Percentiles rank a stretch among this genome's conserved stretches.
Conservation (phyloP, 92 coral and sea anemone species). For the Desmophyllum pertusum region DNA sequence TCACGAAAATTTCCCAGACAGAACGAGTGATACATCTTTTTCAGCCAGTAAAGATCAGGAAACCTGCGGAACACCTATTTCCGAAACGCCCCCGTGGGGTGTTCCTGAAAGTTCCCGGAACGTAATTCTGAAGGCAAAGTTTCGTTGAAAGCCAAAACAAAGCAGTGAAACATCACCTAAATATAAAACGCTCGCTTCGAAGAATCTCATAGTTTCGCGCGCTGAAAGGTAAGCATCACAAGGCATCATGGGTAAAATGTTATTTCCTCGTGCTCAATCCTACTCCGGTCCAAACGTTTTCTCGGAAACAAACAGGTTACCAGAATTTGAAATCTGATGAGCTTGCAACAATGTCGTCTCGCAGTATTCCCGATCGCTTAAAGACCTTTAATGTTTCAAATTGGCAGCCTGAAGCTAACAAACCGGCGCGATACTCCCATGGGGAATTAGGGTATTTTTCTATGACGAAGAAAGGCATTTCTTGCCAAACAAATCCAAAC, state of each 20-base stretch:
- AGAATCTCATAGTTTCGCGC: background rate
- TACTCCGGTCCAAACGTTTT: constrained; percentile 4
- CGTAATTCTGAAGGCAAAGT: no score
- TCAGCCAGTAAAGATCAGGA: no score
- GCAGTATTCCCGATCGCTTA: background rate
- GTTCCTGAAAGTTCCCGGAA: no score
- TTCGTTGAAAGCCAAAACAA: background rate
- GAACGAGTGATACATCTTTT: no score
- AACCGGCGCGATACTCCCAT: constrained; percentile 21
- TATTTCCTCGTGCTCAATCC: constrained; percentile 42
- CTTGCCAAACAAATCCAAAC: constrained; percentile 25
- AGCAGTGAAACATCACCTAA: background rate
- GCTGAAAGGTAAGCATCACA: constrained; percentile 4
- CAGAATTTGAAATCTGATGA: background rate
- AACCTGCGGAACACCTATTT: no score
- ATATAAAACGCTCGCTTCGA: background rate
- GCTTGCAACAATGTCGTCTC: constrained; percentile 22
- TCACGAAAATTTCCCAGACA: no score
- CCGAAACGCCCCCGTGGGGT: no score
- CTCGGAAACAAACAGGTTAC: background rate
- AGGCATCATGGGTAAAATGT: constrained; percentile 22
- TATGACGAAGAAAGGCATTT: constrained; percentile 35
- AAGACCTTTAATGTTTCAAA: constrained; percentile 12
- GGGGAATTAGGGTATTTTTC: constrained; percentile 40
- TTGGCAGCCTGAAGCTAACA: background rate